These are phyloP conservation scores for Temnothorax longispinosus DNA, from an alignment of 1,140 invertebrate genomes.

Conservation along the genomic window DNA sequence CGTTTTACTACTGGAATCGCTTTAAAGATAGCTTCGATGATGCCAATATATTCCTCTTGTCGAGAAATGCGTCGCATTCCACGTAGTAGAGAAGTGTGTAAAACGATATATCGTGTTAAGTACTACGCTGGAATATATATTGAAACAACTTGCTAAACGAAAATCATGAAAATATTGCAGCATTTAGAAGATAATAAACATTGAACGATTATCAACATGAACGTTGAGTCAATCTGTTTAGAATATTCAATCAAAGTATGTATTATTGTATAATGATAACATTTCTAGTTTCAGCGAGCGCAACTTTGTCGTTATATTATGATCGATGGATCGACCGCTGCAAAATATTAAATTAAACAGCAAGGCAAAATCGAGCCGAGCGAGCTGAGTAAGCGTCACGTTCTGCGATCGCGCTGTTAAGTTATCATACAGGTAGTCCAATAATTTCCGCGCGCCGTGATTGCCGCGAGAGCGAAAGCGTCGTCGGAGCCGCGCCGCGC, in stretches of 20 bases:
- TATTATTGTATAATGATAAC: too few relatives aligned
- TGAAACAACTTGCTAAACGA: neutral
- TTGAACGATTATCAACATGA: neutral
- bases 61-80: neutral
- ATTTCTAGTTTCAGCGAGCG: neutral
- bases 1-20: constrained; percentile 24
- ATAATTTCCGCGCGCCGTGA: constrained; percentile 34
- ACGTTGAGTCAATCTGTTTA: neutral
- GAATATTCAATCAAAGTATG: neutral
- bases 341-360: constrained; percentile 23
- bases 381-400: constrained; percentile 29
- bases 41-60: neutral
- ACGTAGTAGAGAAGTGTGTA: neutral
- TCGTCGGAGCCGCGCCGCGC: neutral
- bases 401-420: constrained; percentile 16
- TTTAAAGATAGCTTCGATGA: neutral
- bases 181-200: neutral
- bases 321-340: constrained; percentile 1
- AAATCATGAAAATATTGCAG: neutral
- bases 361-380: neutral
- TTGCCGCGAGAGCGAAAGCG: constrained; percentile 46
- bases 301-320: neutral
- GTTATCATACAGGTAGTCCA: constrained; percentile 33
- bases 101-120: constrained; percentile 11
- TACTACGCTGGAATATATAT: neutral